These are phyloP conservation scores for Bradypodion pumilum DNA, from an alignment of 2,797 vertebrate species.

Conservation along the genomic window DNA sequence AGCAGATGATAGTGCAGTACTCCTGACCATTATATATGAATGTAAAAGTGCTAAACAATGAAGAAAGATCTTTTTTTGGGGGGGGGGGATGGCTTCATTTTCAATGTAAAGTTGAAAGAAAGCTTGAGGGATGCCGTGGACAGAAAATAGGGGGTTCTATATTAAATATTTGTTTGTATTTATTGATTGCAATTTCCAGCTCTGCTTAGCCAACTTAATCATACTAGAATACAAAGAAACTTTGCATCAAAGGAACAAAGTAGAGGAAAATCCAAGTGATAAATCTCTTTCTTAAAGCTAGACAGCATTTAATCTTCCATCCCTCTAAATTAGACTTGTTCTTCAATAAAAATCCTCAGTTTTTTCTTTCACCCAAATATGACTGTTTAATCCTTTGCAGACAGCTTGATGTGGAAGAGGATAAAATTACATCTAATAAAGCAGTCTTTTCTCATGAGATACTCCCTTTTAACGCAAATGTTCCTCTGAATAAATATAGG, in stretches of 20 bases:
- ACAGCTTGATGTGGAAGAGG: not conserved
- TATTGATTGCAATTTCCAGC: too few species aligned
- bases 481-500: not conserved
- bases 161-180: too few species aligned
- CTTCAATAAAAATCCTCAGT: not conserved
- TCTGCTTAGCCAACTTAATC: not conserved
- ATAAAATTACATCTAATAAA: not conserved
- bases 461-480: not conserved
- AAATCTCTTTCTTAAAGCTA: not conserved
- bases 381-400: not conserved
- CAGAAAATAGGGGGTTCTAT: too few species aligned
- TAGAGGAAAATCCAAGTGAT: not conserved
- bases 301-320: too few species aligned
- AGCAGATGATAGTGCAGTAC: too few species aligned
- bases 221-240: fast-evolving
- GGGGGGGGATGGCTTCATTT: too few species aligned
- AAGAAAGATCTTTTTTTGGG: too few species aligned
- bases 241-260: not conserved
- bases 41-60: too few species aligned
- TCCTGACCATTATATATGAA: not conserved
- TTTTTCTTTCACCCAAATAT: not conserved
- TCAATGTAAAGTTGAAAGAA: too few species aligned
- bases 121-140: too few species aligned
- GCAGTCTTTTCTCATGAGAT: not conserved
- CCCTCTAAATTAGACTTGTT: not conserved